Conservation (phyloP, 2,113 vertebrate genomes). For the Otis tarda region DNA sequence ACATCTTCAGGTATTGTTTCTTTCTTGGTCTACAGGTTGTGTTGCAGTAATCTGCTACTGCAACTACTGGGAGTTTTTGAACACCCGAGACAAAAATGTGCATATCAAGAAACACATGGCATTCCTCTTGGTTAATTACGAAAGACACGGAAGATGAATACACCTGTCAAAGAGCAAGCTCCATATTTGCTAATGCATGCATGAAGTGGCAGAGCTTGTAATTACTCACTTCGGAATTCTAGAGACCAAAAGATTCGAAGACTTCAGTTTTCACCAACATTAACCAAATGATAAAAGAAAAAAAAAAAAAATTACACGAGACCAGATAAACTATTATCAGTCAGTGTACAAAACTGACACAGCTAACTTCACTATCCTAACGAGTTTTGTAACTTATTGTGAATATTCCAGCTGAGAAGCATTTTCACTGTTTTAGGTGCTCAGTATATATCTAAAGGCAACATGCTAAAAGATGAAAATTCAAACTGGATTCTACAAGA, state of each 20-base stretch:
- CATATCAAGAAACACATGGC: neutral
- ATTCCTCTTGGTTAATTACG: neutral
- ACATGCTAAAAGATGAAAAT: neutral
- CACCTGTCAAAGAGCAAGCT: neutral
- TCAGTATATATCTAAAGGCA: neutral
- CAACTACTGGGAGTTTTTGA: neutral
- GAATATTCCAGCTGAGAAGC: neutral
- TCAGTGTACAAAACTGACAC: neutral
- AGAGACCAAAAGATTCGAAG: neutral
- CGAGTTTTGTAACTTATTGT: neutral
- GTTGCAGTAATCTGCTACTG: neutral
- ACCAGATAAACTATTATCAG: neutral
- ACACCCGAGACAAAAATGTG: neutral
- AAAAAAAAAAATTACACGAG: neutral
- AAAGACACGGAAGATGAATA: neutral
- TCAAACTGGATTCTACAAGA: neutral
- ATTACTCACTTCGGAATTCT: neutral
- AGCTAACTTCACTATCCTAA: neutral
- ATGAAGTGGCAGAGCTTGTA: neutral
- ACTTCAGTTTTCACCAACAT: neutral
- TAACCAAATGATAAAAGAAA: neutral
- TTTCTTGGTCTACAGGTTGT: neutral
- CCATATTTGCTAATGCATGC: accelerated
- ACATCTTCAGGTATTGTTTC: neutral
- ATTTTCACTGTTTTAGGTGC: neutral